These are phyloP conservation scores for Lacerta bilineata DNA, from an alignment of 2,797 vertebrate genomes.

Conservation along the genomic window DNA sequence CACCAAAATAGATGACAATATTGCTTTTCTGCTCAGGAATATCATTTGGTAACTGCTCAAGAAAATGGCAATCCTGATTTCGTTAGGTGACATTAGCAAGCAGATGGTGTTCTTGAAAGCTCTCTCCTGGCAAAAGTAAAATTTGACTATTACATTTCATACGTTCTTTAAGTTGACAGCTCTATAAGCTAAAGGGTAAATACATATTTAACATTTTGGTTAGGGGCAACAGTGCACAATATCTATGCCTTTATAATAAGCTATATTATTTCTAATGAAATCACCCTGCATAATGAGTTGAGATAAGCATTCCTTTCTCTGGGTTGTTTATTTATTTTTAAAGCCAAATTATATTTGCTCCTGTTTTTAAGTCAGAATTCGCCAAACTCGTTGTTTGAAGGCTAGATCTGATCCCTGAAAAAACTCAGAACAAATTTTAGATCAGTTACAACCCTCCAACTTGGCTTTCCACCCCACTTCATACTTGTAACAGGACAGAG, in stretches of 20 bases:
- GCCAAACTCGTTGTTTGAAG: background rate
- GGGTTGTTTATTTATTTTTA: background rate
- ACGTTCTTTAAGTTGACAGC: conserved; percentile 42
- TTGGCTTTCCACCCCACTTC: background rate
- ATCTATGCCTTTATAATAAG: conserved; percentile 39
- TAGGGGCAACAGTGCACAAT: conserved; percentile 37
- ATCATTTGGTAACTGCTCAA: conserved; percentile 50
- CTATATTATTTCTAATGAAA: conserved; percentile 25
- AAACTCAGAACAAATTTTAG: background rate
- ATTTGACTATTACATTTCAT: conserved; percentile 54
- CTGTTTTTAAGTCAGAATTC: background rate
- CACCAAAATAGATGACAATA: conserved; percentile 37
- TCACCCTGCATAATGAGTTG: conserved; percentile 29
- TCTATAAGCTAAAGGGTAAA: conserved; percentile 57
- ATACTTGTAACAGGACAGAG: background rate
- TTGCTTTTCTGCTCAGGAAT: conserved; percentile 5
- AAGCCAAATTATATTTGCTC: conserved; percentile 1
- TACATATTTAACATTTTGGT: conserved; percentile 47
- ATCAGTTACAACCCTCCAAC: background rate
- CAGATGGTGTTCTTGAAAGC: conserved; percentile 53
- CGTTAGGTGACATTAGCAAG: conserved; percentile 52
- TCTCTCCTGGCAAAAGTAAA: conserved; percentile 60
- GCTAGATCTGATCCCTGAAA: background rate
- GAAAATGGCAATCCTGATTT: conserved; percentile 59
- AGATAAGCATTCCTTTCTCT: background rate